Evolutionary conservation across 2,113 vertebrate species (phyloP).

Genomic region (Ginglymostoma cirratum): DNA sequence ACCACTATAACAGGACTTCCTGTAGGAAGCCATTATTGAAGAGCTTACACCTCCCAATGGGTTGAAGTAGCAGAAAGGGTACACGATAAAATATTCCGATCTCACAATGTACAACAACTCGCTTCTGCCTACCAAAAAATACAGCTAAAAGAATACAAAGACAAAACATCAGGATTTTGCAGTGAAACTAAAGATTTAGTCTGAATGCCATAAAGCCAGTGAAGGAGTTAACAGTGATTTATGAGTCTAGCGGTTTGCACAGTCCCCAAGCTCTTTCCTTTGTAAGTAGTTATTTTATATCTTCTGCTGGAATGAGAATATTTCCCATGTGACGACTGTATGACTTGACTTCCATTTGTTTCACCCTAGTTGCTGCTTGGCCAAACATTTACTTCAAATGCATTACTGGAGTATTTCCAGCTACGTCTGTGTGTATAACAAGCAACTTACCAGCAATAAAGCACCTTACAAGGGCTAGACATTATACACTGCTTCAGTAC

Average conservation of each 20-base stretch:
- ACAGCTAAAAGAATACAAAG: neutral
- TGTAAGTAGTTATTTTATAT: slow-evolving; percentile 32
- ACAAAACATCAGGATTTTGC: neutral
- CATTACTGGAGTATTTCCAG: slow-evolving; percentile 19
- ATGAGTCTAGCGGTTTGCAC: neutral
- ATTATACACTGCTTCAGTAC: neutral
- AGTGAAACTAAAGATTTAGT: neutral
- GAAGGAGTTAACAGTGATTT: slow-evolving; percentile 33
- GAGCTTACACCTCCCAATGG: neutral
- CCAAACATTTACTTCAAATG: slow-evolving; percentile 19
- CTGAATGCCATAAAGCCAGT: neutral
- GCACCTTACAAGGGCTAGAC: neutral
- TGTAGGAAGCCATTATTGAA: neutral
- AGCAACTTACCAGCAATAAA: slow-evolving; percentile 9
- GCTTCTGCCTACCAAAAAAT: neutral
- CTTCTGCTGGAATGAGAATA: slow-evolving; percentile 20
- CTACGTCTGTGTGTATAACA: neutral
- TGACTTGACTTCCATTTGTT: slow-evolving; percentile 31
- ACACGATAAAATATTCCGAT: neutral
- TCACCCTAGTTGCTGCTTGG: slow-evolving; percentile 16
- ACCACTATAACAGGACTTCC: neutral
- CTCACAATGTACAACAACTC: neutral
- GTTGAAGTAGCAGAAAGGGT: neutral
- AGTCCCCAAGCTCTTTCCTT: neutral
- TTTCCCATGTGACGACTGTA: slow-evolving; percentile 29